Base-by-base conservation (phyloP, 2,797 vertebrate species). In the Rhynchonycteris naso region DNA sequence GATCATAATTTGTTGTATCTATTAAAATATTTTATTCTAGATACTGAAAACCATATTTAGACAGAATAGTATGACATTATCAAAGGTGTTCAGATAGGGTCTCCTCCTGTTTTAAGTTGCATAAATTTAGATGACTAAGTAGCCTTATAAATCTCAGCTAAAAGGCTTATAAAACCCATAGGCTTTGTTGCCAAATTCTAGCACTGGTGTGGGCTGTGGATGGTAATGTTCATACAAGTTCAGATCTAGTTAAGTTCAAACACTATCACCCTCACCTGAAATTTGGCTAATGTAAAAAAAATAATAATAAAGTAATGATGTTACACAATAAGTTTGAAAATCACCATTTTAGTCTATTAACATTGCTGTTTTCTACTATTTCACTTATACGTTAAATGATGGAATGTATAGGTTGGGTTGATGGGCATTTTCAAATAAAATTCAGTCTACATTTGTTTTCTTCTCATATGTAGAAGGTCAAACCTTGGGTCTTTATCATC, bases 1-100 rank as follows among this genome's bases (percentile, higher is more conserved):
- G 72, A 91, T 92, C 58, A 84, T 3, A 92, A 59, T 21, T 90
- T 93, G 88, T 85, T 95, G 58, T 95, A 96, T 90, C 35, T 86
- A 35, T 86, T 58, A n/a, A 93, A 85, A 72, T 38, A 69, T 15
- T 35, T 94, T 30, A 63, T 59, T 94, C 96, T 92, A 86, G 30
- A 18, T 88, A 92, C 50, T 43, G 11, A 79, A 93, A 90, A 13
- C 8, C 52, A 71, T 86, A 59, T 9, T 18, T 86, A 84, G 11
- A 1, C 63, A 58, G 66, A 43, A 58, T 26, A 30, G 2, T 5
- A 35, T 68, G 16, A 79, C 10, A 26, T 4, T 66, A 2, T 91
- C 47, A 58, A 58, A 88, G 13, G 22, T 87, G 38, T 79, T 91
- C 14, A 71, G 19, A 71, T 76, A 24, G 82, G 69, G 14, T 43